Percentiles rank a stretch among this genome's conserved stretches.
Evolutionary conservation across 2,113 vertebrate species (phyloP).

Genomic region (Panthera tigris): DNA sequence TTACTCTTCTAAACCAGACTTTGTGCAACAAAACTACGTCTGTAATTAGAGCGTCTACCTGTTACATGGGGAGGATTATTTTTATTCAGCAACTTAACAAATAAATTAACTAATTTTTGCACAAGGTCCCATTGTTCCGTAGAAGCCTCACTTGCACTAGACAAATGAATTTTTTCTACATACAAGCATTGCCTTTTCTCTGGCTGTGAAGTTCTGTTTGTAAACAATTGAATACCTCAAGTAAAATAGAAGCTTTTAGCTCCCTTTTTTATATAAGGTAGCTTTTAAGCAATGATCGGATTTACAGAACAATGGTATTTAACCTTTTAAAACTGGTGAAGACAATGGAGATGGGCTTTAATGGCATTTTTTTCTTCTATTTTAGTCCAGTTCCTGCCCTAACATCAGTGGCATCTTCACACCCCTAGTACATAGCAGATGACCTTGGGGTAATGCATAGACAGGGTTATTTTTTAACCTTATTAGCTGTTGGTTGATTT

Average conservation of each 20-base stretch:
- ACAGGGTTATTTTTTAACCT: constrained; percentile 47
- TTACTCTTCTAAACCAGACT: constrained; percentile 2
- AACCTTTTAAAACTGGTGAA: constrained; percentile 32
- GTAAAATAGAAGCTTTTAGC: background rate
- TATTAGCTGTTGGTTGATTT: constrained; percentile 9
- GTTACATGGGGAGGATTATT: background rate
- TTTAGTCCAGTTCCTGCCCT: background rate
- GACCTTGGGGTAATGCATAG: background rate
- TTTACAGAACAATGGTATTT: constrained; percentile 19
- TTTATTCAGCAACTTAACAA: background rate
- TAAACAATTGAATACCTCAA: constrained; percentile 48
- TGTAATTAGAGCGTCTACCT: background rate
- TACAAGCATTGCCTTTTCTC: constrained; percentile 16
- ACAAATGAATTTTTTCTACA: background rate
- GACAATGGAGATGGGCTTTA: background rate
- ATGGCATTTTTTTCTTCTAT: background rate
- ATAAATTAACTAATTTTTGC: background rate
- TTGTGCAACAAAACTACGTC: background rate
- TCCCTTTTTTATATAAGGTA: background rate
- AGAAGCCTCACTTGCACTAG: background rate
- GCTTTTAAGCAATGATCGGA: background rate
- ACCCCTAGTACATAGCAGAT: background rate
- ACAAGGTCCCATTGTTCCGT: background rate
- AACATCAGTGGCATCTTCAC: background rate
- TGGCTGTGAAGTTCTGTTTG: constrained; percentile 42